Base-by-base conservation (phyloP, 2,113 vertebrate genomes). In the Triplophysa siluroides region DNA sequence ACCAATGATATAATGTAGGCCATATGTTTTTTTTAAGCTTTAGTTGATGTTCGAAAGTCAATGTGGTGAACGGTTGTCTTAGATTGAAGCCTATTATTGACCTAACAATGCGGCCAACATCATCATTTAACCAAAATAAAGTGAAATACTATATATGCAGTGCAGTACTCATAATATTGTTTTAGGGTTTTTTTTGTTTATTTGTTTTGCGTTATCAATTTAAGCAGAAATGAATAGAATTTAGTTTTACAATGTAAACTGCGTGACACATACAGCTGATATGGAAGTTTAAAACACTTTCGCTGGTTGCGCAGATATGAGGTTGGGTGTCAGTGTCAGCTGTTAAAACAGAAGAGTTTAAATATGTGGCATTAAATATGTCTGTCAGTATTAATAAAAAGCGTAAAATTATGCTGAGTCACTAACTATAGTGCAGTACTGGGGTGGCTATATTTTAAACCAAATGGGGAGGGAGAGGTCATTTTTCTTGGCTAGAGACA, bases 341-440 rank as follows among this genome's bases (percentile, higher is more conserved):
- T 84, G 86, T 69, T 81, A 79, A 82, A 80, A 78, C 76, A 79
- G 24, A 85, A 84, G 78, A 14, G 61, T 70, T 87, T 76, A 86
- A 83, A 54, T 88, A 77, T 68, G 62, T 12, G 79, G 64, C 26
- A 19, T 85, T 83, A 88, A 66, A 68, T 82, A 76, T 45, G 33
- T 60, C 62, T 85, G 88, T 87, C 90, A 90, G 85, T 79, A 56
- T 85, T 80, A 81, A 86, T 90, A 84, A 86, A 89, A 68, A 45
- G 2, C 6, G 58, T 83, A 82, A 52, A 75, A 86, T 87, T 81
- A 45, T 82, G 86, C 90, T 88, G 88, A 88, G 74, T 83, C 43
- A 82, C 79, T 86, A 81, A 81, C 29, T 86, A 80, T 88, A 88
- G 88, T 89, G 84, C 86, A 86, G 85, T 88, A 84, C 84, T 84